Percentiles rank a stretch among this genome's conserved stretches.
Evolutionary conservation across 2,888 invertebrate species (phyloP).

Genomic region (Fabriciana adippe): DNA sequence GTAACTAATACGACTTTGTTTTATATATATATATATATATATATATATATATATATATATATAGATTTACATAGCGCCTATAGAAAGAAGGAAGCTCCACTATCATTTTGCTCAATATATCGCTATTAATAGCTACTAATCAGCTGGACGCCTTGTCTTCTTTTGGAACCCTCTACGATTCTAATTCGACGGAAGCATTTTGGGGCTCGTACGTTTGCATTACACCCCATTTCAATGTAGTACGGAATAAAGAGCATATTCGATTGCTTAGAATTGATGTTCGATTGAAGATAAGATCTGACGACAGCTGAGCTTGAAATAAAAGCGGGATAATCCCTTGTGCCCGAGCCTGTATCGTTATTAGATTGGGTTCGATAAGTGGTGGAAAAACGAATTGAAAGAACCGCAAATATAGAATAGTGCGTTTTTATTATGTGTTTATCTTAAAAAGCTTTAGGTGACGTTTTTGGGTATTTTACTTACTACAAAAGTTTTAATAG

Average conservation of each 20-base stretch:
- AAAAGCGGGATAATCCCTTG: slow-evolving; percentile 10
- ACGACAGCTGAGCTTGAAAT: slow-evolving; percentile 6
- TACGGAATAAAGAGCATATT: slow-evolving; percentile 22
- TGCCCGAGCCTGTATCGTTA: not conserved
- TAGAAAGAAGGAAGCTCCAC: no score
- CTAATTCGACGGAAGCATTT: slow-evolving; percentile 14
- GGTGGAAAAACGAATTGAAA: not conserved
- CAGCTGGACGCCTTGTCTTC: not conserved
- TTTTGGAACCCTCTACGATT: slow-evolving; percentile 7
- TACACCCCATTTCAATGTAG: slow-evolving; percentile 23
- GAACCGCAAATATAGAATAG: no score
- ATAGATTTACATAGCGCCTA: no score
- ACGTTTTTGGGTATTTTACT: no score
- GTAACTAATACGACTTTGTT: no score
- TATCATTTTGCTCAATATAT: not conserved
- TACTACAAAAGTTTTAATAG: no score
- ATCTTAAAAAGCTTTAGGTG: no score
- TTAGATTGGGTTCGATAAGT: not conserved
- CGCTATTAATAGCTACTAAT: not conserved
- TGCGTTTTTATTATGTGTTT: no score
- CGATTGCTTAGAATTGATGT: slow-evolving; percentile 2
- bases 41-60: no score
- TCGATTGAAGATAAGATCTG: not conserved
- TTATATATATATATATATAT: no score
- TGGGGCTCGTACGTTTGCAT: slow-evolving; percentile 20